A percentile compares a stretch with the other conserved stretches of the same genome.
Conservation (phyloP, 2,113 vertebrate genomes). For the Calyptomena viridis region DNA sequence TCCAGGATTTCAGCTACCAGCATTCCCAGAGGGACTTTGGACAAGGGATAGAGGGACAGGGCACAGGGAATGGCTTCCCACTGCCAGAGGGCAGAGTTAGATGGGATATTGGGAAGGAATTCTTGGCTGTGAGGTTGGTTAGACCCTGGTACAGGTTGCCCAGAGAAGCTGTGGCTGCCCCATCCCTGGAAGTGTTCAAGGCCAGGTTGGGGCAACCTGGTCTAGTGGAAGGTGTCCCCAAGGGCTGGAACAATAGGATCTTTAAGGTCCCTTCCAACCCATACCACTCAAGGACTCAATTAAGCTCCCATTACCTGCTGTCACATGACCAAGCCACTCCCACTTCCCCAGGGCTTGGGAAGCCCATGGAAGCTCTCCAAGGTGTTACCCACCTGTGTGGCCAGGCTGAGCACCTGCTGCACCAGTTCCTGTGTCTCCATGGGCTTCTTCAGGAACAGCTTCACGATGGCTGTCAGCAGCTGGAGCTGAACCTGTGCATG, state of each 20-base stretch:
- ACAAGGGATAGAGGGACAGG: neutral
- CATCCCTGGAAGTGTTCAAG: neutral
- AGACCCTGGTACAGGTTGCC: neutral
- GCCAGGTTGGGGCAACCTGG: fast-evolving
- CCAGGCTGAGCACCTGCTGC: constrained; percentile 95
- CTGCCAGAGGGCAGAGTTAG: neutral
- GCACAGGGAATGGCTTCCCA: neutral
- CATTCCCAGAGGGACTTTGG: neutral
- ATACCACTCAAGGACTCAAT: neutral
- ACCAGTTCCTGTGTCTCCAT: constrained; percentile 97
- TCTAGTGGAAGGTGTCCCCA: neutral
- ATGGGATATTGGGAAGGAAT: neutral
- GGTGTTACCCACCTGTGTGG: constrained; percentile 86
- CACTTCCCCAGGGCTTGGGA: fast-evolving
- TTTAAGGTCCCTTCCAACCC: neutral
- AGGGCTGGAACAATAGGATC: neutral
- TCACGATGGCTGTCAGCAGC: constrained; percentile 93
- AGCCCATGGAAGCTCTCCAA: neutral
- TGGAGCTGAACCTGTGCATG: constrained; percentile 88
- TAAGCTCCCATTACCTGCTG: neutral
- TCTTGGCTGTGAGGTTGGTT: fast-evolving
- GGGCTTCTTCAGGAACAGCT: constrained; percentile 97
- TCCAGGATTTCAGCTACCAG: neutral
- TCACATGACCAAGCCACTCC: neutral
- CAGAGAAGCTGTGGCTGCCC: neutral